A percentile compares a stretch with the other conserved stretches of the same genome.
phyloP scores from a whole-genome alignment of 2,113 vertebrate genomes.

The Candoia aspera region DNA sequence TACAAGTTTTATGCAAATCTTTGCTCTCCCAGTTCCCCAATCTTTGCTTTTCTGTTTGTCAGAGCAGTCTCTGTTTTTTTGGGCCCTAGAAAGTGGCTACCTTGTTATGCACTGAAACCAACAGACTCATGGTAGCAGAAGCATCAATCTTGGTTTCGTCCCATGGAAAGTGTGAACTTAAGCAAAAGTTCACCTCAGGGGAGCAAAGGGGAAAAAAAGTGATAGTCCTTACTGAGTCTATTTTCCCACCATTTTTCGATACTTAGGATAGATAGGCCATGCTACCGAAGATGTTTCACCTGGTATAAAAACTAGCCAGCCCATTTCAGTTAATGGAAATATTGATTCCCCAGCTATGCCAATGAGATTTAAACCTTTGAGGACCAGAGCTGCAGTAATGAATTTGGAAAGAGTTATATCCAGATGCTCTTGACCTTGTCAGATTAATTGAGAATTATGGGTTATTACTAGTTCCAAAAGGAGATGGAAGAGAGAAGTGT shows the following conservation, averaged over 20 bases:
- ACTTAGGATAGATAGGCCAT: neutral
- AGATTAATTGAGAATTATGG: constrained; percentile 10
- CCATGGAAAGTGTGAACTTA: neutral
- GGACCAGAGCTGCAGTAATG: neutral
- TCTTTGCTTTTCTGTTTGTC: neutral
- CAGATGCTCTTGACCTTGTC: neutral
- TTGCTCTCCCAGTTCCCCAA: neutral
- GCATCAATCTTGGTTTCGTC: neutral
- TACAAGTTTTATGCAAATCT: neutral
- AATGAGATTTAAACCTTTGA: constrained; percentile 7
- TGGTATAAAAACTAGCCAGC: neutral
- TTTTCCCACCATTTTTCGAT: neutral
- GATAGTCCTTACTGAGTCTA: neutral
- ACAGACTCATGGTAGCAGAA: neutral
- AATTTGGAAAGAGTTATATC: neutral
- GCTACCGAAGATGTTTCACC: constrained; percentile 5
- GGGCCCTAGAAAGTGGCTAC: neutral
- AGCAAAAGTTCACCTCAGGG: neutral
- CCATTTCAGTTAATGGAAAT: constrained; percentile 3
- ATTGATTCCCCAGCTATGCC: neutral
- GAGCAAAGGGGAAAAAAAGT: neutral
- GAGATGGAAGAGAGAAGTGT: neutral
- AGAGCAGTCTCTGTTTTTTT: neutral
- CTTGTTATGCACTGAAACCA: neutral
- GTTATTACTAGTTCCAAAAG: neutral